Evolutionary conservation across 2,888 invertebrate genomes (phyloP).

Genomic region (Ormyrus thymus): DNA sequence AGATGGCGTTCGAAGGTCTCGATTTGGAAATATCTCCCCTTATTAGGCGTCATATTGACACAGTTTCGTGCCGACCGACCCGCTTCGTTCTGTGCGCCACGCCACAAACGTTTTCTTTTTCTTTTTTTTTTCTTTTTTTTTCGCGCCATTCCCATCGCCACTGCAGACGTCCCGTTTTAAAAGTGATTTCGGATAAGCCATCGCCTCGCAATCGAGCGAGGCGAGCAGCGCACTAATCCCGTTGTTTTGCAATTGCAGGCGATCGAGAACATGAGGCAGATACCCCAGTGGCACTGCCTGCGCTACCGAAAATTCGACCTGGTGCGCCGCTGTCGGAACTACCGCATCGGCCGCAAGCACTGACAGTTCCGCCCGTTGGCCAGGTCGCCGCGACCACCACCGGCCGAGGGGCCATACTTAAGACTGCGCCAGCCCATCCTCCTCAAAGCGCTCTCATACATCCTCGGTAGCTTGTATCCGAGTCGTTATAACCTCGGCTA

Average conservation of each 20-base stretch:
- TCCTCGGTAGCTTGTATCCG: conserved; percentile 55
- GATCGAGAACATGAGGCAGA: conserved; percentile 84
- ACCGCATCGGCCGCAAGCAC: conserved; percentile 79
- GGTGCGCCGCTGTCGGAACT: conserved; percentile 86
- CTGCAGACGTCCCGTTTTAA: too few relatives aligned
- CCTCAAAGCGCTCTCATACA: conserved; percentile 58
- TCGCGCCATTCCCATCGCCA: not conserved
- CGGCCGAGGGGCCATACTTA: conserved; percentile 56
- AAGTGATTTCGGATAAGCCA: too few relatives aligned
- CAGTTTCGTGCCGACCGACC: conserved; percentile 55
- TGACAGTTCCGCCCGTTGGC: conserved; percentile 68
- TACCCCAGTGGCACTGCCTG: conserved; percentile 91
- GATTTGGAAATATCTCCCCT: conserved; percentile 47
- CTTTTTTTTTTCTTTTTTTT: conserved; percentile 18
- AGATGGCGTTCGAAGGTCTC: conserved; percentile 49
- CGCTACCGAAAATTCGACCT: conserved; percentile 87
- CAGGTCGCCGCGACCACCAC: conserved; percentile 12
- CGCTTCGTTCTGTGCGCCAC: conserved; percentile 45
- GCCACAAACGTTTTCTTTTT: conserved; percentile 22
- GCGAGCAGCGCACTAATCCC: too few relatives aligned
- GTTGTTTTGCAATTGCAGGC: conserved; percentile 76
- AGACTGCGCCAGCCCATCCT: conserved; percentile 60
- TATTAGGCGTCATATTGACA: conserved; percentile 54
- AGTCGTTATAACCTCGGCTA: conserved; percentile 21
- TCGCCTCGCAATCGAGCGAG: too few relatives aligned